Conservation (phyloP, 2,113 vertebrate species). For the Vicugna pacos region DNA sequence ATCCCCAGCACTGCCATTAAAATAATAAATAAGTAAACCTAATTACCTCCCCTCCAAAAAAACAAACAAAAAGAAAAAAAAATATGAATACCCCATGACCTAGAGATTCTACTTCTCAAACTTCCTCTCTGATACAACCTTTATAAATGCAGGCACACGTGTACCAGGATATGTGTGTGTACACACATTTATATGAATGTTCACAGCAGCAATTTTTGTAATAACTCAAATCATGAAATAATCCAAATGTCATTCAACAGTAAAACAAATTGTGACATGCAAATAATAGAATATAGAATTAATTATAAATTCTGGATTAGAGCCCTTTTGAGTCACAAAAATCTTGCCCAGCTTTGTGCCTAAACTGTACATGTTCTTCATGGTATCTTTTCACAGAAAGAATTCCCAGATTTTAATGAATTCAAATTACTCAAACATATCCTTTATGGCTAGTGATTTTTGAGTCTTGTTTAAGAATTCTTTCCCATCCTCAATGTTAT, state of each 20-base stretch:
- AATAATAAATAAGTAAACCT: too few species aligned
- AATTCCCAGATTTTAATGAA: slow-evolving; percentile 19
- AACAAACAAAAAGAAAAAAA: too few species aligned
- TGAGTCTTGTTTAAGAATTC: neutral
- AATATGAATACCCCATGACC: neutral
- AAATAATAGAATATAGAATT: neutral
- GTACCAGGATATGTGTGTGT: neutral
- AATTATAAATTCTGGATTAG: neutral
- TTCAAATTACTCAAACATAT: neutral
- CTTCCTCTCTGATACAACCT: neutral
- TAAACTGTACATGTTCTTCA: neutral
- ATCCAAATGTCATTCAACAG: neutral
- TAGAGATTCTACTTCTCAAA: slow-evolving; percentile 23
- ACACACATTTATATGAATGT: neutral
- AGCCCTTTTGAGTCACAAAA: neutral
- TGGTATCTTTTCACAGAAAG: neutral
- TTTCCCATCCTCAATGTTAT: neutral
- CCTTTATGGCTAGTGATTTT: neutral
- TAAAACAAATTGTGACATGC: neutral
- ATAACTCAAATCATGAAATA: neutral
- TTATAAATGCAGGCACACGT: neutral
- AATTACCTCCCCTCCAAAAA: too few species aligned
- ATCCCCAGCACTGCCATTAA: too few species aligned
- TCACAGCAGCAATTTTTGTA: neutral
- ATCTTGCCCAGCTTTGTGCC: neutral